Evolutionary conservation across 2,113 vertebrate species (phyloP), one percentile per base, ranked within the genome.

Genomic region (Istiophorus platypterus): DNA sequence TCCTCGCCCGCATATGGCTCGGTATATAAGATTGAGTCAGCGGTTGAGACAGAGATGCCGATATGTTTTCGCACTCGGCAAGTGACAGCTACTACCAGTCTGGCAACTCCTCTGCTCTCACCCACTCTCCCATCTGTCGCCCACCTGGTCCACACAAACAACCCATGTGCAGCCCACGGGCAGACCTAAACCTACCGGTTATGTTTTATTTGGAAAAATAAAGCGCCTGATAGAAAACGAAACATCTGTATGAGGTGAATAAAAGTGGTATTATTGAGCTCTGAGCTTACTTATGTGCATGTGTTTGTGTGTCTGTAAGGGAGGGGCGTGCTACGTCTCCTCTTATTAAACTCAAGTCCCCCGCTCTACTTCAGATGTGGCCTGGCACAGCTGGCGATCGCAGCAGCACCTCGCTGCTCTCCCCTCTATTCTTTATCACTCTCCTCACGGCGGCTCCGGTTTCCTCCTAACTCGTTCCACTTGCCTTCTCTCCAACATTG

Each of bases 51-150:
- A 15, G 57, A 54, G 37, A 70, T 67, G 71, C 10, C 49, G 69
- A 58, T 62, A 31, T 59, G 59, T 57, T 82, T 74, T 81, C 26
- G 72, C 39, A 75, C 85, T 67, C 63, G 2, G 66, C 74, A 57
- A 77, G 85, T 66, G 78, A 82, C 73, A 59, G 82, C 71, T 70
- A 76, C 78, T 57, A 85, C 77, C 81, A 91, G 90, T 85, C 84
- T 84, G 87, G 81, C 83, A 88, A 41, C 82, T 87, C 72, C 74
- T 77, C 65, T 22, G 59, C 81, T 72, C 31, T 84, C 80, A 41
- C 85, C 88, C 82, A 89, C 83, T 81, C 71, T 72, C 68, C 90
- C 89, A 91, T 89, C 92, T 92, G 88, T 59, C 78, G 67, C 80
- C 87, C 80, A 89, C 86, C 81, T 84, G 81, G 87, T 80, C 88